Conservation (phyloP, 1,140 invertebrate genomes). For the Bathynomus jamesi region DNA sequence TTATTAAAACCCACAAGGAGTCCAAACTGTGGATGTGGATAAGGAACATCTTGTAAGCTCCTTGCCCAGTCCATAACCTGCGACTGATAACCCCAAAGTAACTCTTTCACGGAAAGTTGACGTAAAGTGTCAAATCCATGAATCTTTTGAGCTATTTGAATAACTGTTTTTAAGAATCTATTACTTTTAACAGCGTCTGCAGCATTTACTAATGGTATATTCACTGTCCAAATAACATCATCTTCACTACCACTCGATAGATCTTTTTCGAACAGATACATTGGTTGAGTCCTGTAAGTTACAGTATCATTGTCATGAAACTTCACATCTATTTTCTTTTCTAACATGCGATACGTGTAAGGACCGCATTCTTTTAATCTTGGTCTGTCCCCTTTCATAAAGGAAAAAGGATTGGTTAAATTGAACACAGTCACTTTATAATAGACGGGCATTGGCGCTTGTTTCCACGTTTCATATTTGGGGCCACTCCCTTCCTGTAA, state of each 20-base stretch:
- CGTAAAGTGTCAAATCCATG: conserved; percentile 83
- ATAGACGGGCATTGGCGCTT: conserved; percentile 46
- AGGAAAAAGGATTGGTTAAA: conserved; percentile 46
- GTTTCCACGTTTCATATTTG: conserved; percentile 34
- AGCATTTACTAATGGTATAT: conserved; percentile 72
- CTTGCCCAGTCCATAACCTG: conserved; percentile 69
- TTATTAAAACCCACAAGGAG: conserved; percentile 79
- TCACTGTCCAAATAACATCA: conserved; percentile 79
- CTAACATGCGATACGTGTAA: conserved; percentile 49
- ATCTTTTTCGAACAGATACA: conserved; percentile 63
- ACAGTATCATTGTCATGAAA: conserved; percentile 82
- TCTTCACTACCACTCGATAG: conserved; percentile 68
- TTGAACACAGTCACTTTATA: conserved; percentile 49
- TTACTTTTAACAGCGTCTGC: conserved; percentile 33
- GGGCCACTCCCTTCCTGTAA: conserved; percentile 21
- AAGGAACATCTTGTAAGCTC: conserved; percentile 78
- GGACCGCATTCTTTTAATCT: conserved; percentile 27
- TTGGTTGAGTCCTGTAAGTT: conserved; percentile 57
- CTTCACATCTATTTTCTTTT: conserved; percentile 69
- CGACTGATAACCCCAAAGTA: conserved; percentile 89
- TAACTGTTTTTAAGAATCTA: conserved; percentile 55
- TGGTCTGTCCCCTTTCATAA: conserved; percentile 38
- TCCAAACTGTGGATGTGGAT: conserved; percentile 83
- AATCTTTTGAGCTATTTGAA: conserved; percentile 65
- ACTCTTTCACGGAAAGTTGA: conserved; percentile 71